phyloP scores from a whole-genome alignment of 2,797 vertebrate species.

The Todus mexicanus region DNA sequence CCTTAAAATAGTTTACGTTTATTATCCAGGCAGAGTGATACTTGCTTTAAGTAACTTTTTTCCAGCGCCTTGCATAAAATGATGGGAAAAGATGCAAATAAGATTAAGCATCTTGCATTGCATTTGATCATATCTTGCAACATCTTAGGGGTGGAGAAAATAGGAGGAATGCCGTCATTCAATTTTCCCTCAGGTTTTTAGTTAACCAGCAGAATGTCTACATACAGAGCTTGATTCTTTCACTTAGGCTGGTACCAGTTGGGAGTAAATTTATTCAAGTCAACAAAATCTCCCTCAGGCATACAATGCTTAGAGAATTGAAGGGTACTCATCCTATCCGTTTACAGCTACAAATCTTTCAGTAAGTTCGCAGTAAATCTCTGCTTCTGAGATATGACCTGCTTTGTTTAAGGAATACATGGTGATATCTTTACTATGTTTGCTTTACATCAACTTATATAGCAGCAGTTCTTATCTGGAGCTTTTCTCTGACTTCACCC shows the following conservation, averaged over 20 bases:
- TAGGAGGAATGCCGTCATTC: not conserved
- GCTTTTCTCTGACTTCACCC: not conserved
- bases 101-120: slow-evolving; percentile 43
- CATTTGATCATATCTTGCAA: slow-evolving; percentile 51
- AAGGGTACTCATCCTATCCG: not conserved
- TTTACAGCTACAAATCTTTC: slow-evolving; percentile 27
- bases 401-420: slow-evolving; percentile 1
- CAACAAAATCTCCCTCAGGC: slow-evolving; percentile 18
- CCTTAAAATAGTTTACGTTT: slow-evolving; percentile 51
- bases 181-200: slow-evolving; percentile 47
- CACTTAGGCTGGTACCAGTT: not conserved
- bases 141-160: slow-evolving; percentile 55
- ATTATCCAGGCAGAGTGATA: slow-evolving; percentile 30
- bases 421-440: not conserved
- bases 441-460: not conserved
- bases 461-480: not conserved
- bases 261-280: slow-evolving; percentile 20
- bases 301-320: not conserved
- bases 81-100: slow-evolving; percentile 28
- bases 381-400: not conserved
- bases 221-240: not conserved
- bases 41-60: slow-evolving; percentile 16
- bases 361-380: not conserved
- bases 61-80: not conserved
- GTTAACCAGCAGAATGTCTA: slow-evolving; percentile 21